phyloP scores from a whole-genome alignment of 1,140 invertebrate genomes.

The Sycophaga agraensis region DNA sequence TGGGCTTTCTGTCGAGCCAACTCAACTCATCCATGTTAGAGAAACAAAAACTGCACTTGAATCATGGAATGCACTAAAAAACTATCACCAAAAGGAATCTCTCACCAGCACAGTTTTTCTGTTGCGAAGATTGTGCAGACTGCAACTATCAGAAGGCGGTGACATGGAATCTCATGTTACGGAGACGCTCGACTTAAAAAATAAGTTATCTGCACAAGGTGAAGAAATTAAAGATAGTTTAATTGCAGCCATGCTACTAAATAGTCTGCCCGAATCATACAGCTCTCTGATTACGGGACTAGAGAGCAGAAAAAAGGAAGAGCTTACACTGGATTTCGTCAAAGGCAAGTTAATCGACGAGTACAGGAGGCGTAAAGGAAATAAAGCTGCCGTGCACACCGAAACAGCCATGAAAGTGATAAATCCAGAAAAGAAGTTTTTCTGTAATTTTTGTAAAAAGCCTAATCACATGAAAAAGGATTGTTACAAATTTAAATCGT shows the following conservation, averaged over 20 bases:
- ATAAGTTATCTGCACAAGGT: no score
- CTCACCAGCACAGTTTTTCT: not conserved
- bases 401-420: not conserved
- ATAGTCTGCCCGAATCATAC: not conserved
- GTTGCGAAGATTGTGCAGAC: not conserved
- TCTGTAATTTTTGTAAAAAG: conserved; percentile 5
- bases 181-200: not conserved
- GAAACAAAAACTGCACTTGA: not conserved
- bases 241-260: not conserved
- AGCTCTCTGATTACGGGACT: no score
- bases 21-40: conserved; percentile 2
- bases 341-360: not conserved
- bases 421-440: not conserved
- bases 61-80: conserved; percentile 15
- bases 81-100: conserved; percentile 14
- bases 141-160: not conserved
- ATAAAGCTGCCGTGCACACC: not conserved
- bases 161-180: not conserved
- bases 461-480: not conserved
- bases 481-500: not conserved
- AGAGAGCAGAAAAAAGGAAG: not conserved
- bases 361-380: not conserved
- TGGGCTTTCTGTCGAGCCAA: not conserved
- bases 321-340: not conserved
- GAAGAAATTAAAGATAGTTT: no score